phyloP scores from a whole-genome alignment of 2,113 vertebrate genomes.

The Halcyon senegalensis region DNA sequence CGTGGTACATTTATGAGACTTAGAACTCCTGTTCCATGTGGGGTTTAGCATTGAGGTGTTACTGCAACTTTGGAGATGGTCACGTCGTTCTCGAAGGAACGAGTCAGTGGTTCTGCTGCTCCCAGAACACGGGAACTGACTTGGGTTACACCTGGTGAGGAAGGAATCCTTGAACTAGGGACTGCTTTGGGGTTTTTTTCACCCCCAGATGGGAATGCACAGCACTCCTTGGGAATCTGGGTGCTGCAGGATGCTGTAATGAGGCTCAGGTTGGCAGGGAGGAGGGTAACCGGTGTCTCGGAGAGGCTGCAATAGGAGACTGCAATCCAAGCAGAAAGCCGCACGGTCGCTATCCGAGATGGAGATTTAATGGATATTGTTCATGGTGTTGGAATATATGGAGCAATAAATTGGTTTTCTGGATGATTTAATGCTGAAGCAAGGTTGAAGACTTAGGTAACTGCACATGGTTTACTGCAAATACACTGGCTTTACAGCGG shows the following conservation, averaged over 20 bases:
- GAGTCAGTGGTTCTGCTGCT: background rate
- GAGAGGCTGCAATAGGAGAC: background rate
- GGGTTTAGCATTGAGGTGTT: conserved; percentile 34
- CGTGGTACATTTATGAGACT: conserved; percentile 56
- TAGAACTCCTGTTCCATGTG: conserved; percentile 29
- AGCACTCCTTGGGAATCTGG: background rate
- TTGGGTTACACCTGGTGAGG: background rate
- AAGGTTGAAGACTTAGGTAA: conserved; percentile 23
- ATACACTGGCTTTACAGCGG: conserved; percentile 33
- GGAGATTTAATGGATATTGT: conserved; percentile 61
- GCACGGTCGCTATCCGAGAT: conserved; percentile 15
- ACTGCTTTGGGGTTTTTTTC: background rate
- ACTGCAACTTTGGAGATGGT: background rate
- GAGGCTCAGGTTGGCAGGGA: fast-evolving
- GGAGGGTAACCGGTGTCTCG: background rate
- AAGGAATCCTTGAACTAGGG: background rate
- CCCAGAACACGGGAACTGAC: background rate
- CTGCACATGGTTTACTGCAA: conserved; percentile 38
- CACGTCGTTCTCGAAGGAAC: conserved; percentile 1
- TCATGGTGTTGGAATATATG: conserved; percentile 49
- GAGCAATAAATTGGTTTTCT: conserved; percentile 63
- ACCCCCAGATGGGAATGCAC: background rate
- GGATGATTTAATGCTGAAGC: conserved; percentile 50
- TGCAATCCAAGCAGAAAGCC: background rate
- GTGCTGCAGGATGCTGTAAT: background rate